These are phyloP conservation scores for Acromyrmex echinatior DNA, from an alignment of 1,140 invertebrate genomes.

Conservation along the genomic window DNA sequence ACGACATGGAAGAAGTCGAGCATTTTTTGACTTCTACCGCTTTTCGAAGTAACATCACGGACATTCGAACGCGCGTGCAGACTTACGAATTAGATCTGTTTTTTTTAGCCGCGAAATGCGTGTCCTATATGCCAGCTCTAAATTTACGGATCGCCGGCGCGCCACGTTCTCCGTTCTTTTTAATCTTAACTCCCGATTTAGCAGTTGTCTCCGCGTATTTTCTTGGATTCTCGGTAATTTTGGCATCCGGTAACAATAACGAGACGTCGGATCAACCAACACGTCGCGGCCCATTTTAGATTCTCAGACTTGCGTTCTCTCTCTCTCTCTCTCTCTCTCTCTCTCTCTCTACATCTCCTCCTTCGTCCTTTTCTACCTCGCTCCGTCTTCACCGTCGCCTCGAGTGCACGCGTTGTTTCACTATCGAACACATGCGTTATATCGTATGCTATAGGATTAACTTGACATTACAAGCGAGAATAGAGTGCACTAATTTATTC, in stretches of 20 bases:
- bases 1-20: neutral
- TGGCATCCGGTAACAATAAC: conserved; percentile 78
- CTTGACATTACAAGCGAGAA: conserved; percentile 30
- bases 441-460: conserved; percentile 36
- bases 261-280: conserved; percentile 67
- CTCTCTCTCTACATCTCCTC: neutral
- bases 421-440: conserved; percentile 39
- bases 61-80: conserved; percentile 32
- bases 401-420: conserved; percentile 29
- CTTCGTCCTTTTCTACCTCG: neutral
- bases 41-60: neutral
- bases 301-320: conserved; percentile 56
- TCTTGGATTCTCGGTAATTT: conserved; percentile 72
- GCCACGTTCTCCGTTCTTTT: conserved; percentile 4
- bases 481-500: neutral
- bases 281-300: conserved; percentile 73
- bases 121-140: conserved; percentile 58
- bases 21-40: neutral
- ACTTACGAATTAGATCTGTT: conserved; percentile 65
- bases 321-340: too few species aligned
- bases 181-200: neutral
- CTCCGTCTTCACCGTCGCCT: neutral
- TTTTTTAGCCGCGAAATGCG: conserved; percentile 41
- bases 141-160: conserved; percentile 69
- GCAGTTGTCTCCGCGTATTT: conserved; percentile 58